Conservation (phyloP, 1,140 invertebrate species). For the Portunus trituberculatus region DNA sequence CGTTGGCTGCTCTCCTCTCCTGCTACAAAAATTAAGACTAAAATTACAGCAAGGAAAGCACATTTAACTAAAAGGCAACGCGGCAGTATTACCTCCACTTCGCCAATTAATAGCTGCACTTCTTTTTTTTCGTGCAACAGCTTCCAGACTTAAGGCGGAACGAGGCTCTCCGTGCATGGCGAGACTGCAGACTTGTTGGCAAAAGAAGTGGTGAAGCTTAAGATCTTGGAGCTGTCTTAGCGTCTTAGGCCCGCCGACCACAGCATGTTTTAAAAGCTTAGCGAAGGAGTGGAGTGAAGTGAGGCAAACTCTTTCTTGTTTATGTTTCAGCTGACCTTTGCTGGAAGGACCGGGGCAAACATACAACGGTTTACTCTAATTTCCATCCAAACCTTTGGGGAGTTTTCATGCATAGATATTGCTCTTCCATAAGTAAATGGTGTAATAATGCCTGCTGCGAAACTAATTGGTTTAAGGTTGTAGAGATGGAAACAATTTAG, state of each 20-base stretch:
- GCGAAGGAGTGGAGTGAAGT: not conserved
- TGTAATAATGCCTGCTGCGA: not conserved
- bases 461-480: not conserved
- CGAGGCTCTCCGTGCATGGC: not conserved
- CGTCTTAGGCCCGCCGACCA: not conserved
- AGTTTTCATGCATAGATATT: not conserved
- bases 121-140: not conserved
- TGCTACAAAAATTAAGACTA: not conserved
- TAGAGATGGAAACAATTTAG: no score
- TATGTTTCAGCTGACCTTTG: not conserved
- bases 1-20: not conserved
- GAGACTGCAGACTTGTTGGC: not conserved
- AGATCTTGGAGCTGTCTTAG: not conserved
- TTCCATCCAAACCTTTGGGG: not conserved
- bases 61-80: conserved; percentile 6
- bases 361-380: not conserved
- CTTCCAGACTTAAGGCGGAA: not conserved
- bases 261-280: not conserved
- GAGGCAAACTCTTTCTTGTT: not conserved
- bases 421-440: not conserved
- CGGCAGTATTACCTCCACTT: not conserved
- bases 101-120: not conserved
- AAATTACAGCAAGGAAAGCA: not conserved
- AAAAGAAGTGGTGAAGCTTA: not conserved
- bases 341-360: not conserved